These are phyloP conservation scores for Tachysurus fulvidraco DNA, from an alignment of 2,113 vertebrate genomes.

Conservation along the genomic window DNA sequence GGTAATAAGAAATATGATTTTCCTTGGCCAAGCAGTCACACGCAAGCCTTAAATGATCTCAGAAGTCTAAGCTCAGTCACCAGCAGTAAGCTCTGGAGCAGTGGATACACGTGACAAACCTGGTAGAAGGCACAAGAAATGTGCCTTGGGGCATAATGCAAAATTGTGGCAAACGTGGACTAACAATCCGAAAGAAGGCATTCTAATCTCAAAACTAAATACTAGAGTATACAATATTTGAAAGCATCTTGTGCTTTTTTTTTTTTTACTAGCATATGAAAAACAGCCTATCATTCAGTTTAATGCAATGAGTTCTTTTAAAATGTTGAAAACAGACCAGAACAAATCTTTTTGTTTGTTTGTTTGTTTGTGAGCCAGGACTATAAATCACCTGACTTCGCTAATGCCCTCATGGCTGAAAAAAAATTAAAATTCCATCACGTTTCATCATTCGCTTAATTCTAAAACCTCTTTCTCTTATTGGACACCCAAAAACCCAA, in stretches of 20 bases:
- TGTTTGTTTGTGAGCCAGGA: background rate
- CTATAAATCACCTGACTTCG: background rate
- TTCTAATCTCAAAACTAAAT: background rate
- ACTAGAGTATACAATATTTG: background rate
- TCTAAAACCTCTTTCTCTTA: background rate
- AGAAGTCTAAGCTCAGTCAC: background rate
- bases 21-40: background rate
- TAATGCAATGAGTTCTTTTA: background rate
- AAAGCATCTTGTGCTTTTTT: background rate
- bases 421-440: background rate
- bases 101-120: slow-evolving; percentile 1
- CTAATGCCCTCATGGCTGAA: background rate
- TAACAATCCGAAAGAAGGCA: background rate
- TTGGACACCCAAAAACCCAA: background rate
- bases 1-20: background rate
- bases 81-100: background rate
- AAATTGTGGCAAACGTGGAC: background rate
- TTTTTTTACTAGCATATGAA: background rate
- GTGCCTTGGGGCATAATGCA: background rate
- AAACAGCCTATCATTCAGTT: background rate
- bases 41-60: background rate
- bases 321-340: background rate
- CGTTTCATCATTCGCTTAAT: background rate
- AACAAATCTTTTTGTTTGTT: background rate
- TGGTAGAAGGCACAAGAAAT: background rate